Evolutionary conservation across 2,113 vertebrate genomes (phyloP).

Genomic region (Antechinus stuartii): DNA sequence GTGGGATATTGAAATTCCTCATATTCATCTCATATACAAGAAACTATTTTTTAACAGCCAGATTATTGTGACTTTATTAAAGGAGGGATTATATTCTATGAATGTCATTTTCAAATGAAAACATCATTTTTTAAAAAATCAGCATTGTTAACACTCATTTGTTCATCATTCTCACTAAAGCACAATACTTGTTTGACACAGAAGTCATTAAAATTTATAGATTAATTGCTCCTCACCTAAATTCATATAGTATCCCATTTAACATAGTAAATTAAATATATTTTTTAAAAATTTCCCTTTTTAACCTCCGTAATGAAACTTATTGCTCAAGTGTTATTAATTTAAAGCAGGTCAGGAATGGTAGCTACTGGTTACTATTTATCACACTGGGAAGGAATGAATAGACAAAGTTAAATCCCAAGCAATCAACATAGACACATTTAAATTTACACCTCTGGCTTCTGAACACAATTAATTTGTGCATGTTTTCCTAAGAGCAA

Average conservation of each 20-base stretch:
- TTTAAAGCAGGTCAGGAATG: conserved; percentile 45
- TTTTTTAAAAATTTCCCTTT: conserved; percentile 67
- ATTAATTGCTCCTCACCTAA: conserved; percentile 69
- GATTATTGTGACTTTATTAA: not conserved
- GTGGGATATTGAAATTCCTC: conserved; percentile 18
- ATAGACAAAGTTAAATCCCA: conserved; percentile 34
- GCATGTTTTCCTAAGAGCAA: conserved; percentile 80
- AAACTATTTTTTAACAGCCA: conserved; percentile 15
- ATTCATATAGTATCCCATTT: conserved; percentile 52
- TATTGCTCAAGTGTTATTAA: conserved; percentile 58
- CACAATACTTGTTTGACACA: conserved; percentile 57
- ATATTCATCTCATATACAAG: not conserved
- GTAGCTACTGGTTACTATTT: not conserved
- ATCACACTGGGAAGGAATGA: conserved; percentile 54
- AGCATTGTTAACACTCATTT: conserved; percentile 53
- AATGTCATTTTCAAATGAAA: conserved; percentile 13
- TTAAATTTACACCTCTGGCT: conserved; percentile 71
- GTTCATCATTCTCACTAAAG: conserved; percentile 64
- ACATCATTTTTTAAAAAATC: conserved; percentile 48
- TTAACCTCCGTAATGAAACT: conserved; percentile 8
- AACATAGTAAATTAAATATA: conserved; percentile 50
- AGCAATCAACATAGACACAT: conserved; percentile 47
- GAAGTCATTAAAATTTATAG: conserved; percentile 75
- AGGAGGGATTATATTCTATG: not conserved
- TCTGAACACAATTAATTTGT: conserved; percentile 81